A percentile compares a stretch with the other conserved stretches of the same genome.
These are phyloP conservation scores for Mareca penelope DNA, from an alignment of 2,797 vertebrate genomes.

Conservation along the genomic window DNA sequence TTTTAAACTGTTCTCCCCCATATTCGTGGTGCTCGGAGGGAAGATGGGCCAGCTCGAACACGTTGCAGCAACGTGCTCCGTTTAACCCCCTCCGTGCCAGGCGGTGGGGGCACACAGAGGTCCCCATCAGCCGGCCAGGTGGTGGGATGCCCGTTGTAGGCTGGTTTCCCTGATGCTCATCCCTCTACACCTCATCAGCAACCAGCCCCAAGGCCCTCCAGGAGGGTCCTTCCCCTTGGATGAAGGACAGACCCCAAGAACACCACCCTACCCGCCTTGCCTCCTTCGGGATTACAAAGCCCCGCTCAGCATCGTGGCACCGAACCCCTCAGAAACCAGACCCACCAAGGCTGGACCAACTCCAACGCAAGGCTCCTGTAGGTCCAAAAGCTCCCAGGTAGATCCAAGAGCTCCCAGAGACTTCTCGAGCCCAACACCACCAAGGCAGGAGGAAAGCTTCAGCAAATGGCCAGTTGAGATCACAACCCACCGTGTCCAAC, in stretches of 20 bases:
- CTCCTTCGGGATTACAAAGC: neutral
- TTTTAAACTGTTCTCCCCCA: constrained; percentile 42
- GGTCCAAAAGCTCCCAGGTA: neutral
- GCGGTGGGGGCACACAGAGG: neutral
- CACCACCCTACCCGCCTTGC: neutral
- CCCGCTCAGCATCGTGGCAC: accelerated
- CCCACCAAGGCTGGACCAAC: neutral
- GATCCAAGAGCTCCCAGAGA: neutral
- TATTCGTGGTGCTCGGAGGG: constrained; percentile 6
- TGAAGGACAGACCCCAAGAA: neutral
- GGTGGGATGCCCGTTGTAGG: accelerated
- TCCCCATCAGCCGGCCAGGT: neutral
- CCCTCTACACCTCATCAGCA: neutral
- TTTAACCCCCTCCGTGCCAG: neutral
- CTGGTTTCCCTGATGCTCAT: neutral
- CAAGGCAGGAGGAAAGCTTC: neutral
- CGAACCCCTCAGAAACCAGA: neutral
- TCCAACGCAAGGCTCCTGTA: neutral
- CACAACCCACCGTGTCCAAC: neutral
- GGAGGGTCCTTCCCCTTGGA: neutral
- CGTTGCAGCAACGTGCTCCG: neutral
- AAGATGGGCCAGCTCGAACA: neutral
- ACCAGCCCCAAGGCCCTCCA: neutral
- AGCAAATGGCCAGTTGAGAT: neutral
- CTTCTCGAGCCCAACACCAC: neutral